Evolutionary conservation across 2,888 invertebrate species (phyloP).

Genomic region (Zootermopsis nevadensis): DNA sequence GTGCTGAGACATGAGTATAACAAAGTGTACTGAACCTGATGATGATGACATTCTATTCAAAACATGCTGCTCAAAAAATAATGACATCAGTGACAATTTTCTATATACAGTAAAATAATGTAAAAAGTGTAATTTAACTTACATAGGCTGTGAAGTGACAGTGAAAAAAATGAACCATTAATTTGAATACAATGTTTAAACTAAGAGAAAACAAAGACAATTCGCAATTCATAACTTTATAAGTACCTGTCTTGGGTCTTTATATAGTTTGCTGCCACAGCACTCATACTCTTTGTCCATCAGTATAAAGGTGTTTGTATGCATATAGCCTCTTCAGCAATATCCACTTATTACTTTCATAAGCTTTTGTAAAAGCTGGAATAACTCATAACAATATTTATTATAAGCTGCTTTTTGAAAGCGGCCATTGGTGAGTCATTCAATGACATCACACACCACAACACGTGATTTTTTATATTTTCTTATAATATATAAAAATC

Average conservation of each 20-base stretch:
- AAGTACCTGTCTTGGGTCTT: not conserved
- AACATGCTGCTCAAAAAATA: too few species aligned
- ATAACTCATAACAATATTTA: conserved; percentile 31
- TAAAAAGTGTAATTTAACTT: too few species aligned
- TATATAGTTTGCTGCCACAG: conserved; percentile 2
- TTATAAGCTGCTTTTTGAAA: conserved; percentile 42
- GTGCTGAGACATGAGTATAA: too few species aligned
- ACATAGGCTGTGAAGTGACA: too few species aligned
- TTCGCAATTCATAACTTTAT: too few species aligned
- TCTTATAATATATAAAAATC: conserved; percentile 49
- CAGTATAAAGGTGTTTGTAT: not conserved
- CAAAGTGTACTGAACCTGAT: too few species aligned
- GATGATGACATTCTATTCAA: too few species aligned
- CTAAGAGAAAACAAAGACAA: too few species aligned
- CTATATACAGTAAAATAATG: too few species aligned
- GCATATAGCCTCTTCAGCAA: conserved; percentile 20
- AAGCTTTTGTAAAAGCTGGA: conserved; percentile 35
- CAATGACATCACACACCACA: conserved; percentile 43
- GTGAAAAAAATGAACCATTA: too few species aligned
- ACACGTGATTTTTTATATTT: conserved; percentile 21
- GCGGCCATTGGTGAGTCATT: conserved; percentile 40
- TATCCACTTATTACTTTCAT: conserved; percentile 1
- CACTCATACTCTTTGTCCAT: not conserved
- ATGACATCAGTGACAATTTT: too few species aligned
- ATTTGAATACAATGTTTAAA: too few species aligned